Base-by-base conservation (phyloP, 2,888 invertebrate genomes). In the Spodoptera exigua region DNA sequence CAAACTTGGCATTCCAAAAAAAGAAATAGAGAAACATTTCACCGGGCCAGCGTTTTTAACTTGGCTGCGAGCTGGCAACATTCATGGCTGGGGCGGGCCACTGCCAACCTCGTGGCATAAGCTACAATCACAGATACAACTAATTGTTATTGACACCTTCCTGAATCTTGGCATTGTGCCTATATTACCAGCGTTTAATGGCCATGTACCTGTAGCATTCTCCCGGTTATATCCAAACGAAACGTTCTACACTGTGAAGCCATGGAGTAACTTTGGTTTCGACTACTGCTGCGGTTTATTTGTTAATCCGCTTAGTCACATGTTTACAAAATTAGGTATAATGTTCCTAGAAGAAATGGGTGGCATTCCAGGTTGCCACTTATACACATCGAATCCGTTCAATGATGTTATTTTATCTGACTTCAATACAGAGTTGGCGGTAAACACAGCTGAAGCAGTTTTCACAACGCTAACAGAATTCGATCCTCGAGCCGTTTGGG, bases 1-100 rank as follows among this genome's bases (percentile, higher is more conserved):
- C 32, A 91, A 95, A 47, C 86, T 99, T 49, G 97, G 97, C 14
- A 94, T 99, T 70, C 96, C 95, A 0, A 89, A 95, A 16, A 88
- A 95, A 0, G 98, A 99, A 82, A 96, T 99, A 34, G 94, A 96
- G 70, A 95, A 95, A 16, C 97, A 98, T 87, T 98, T 99, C 84
- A 95, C 97, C 0, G 99, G 99, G 0, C 98, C 99, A 0, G 98
- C 98, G 0, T 99, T 99, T 89, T 94, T 98, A 18, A 97, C 99
- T 16, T 99, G 99, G 99, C 95, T 97, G 18, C 95, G 99, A 80
- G 99, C 99, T 99, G 99, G 99, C 0, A 99, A 99, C 85, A 95
- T 99, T 1, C 96, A 97, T 53, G 97, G 97, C 0, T 99, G 98
- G 97, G 98, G 96, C 10, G 99, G 99, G 0, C 97, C 98, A 0